These are phyloP conservation scores for Esperia sulphurella DNA, from an alignment of 2,888 invertebrate genomes.

Conservation along the genomic window DNA sequence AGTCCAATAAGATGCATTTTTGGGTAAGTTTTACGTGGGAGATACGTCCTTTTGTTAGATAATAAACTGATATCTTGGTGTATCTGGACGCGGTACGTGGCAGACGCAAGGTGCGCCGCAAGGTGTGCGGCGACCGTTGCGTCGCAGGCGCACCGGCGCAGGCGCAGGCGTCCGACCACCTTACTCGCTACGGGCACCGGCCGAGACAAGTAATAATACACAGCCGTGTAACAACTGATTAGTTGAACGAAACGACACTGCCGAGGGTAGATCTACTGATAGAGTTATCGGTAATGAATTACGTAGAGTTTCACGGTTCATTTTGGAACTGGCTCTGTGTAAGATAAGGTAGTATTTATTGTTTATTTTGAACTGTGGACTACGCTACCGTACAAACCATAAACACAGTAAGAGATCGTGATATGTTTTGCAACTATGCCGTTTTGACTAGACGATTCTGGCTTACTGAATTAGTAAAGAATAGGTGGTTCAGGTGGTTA, in stretches of 20 bases:
- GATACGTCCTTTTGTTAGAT: constrained; percentile 28
- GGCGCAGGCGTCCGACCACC: constrained; percentile 24
- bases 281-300: neutral
- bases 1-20: constrained; percentile 8
- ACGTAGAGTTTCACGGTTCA: neutral
- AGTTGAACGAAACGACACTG: constrained; percentile 44
- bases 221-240: constrained; percentile 67
- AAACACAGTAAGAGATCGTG: too few species aligned
- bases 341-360: too few species aligned
- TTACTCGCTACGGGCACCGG: constrained; percentile 31
- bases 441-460: too few species aligned
- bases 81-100: constrained; percentile 49
- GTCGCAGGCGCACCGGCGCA: constrained; percentile 39
- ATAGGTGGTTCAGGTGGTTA: too few species aligned
- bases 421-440: too few species aligned
- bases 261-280: constrained; percentile 8
- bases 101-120: constrained; percentile 72
- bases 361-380: too few species aligned
- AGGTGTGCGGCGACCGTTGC: constrained; percentile 71
- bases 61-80: constrained; percentile 60
- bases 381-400: too few species aligned
- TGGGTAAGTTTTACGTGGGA: neutral
- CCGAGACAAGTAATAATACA: constrained; percentile 48
- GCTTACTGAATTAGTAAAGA: too few species aligned
- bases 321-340: too few species aligned